Conservation (phyloP, 2,888 invertebrate genomes). For the Spicauda simplicius region DNA sequence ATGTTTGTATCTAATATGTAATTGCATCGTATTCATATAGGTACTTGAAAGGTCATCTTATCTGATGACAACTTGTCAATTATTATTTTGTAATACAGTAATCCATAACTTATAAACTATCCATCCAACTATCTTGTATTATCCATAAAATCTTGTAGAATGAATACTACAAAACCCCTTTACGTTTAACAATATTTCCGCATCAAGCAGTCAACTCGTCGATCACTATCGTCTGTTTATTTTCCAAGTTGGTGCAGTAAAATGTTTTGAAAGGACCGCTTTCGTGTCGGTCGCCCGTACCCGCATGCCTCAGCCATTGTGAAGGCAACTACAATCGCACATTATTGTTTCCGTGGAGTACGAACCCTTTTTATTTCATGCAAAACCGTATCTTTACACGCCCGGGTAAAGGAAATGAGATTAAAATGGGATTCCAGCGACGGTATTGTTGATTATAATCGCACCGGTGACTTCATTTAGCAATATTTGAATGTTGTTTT, state of each 20-base stretch:
- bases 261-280: conserved; percentile 84
- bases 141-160: too few species aligned
- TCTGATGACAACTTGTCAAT: too few species aligned
- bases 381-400: conserved; percentile 75
- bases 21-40: too few species aligned
- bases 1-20: too few species aligned
- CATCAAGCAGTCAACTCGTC: neutral
- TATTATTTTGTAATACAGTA: too few species aligned
- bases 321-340: conserved; percentile 78
- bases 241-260: conserved; percentile 68
- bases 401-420: conserved; percentile 76
- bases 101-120: too few species aligned
- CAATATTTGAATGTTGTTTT: conserved; percentile 1
- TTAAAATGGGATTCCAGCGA: conserved; percentile 74
- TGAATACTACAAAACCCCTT: too few species aligned
- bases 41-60: too few species aligned
- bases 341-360: conserved; percentile 79
- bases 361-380: conserved; percentile 75
- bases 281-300: conserved; percentile 67
- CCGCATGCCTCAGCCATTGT: conserved; percentile 76
- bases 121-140: too few species aligned
- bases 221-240: conserved; percentile 61
- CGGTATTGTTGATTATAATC: conserved; percentile 55
- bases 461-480: conserved; percentile 34
- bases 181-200: too few species aligned